phyloP scores from a whole-genome alignment of 1,140 invertebrate genomes.

The Drosophila mayri region DNA sequence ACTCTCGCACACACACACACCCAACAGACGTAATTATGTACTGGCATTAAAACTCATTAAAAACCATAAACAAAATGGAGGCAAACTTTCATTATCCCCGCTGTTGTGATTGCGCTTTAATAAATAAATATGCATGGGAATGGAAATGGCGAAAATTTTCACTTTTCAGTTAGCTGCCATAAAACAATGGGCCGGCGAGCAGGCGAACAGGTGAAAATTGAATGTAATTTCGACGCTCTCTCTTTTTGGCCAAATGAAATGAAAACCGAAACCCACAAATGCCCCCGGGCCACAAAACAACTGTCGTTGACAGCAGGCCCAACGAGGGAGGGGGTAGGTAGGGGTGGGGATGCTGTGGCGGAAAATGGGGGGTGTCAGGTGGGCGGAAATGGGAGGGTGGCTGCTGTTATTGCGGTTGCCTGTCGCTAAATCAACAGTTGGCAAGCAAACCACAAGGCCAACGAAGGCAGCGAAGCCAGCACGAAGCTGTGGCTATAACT shows the following conservation, averaged over 20 bases:
- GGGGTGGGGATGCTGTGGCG: neutral
- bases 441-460: constrained; percentile 61
- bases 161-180: constrained; percentile 6
- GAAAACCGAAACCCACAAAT: constrained; percentile 61
- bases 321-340: neutral
- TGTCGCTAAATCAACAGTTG: constrained; percentile 78
- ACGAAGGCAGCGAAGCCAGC: constrained; percentile 26
- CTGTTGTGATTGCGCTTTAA: constrained; percentile 59
- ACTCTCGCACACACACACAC: constrained; percentile 1
- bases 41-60: constrained; percentile 65
- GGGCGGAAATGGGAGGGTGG: neutral
- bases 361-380: neutral
- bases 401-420: constrained; percentile 27
- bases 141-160: constrained; percentile 48
- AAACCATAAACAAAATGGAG: constrained; percentile 64
- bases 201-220: constrained; percentile 72
- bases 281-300: constrained; percentile 59
- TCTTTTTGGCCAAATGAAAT: constrained; percentile 37
- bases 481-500: constrained; percentile 30
- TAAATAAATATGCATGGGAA: constrained; percentile 43
- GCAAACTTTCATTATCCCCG: constrained; percentile 58
- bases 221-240: constrained; percentile 65
- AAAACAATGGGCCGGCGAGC: constrained; percentile 25
- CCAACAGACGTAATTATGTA: constrained; percentile 15
- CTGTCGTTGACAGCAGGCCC: constrained; percentile 65